Evolutionary conservation across 2,888 invertebrate genomes (phyloP), one percentile per base, ranked within the genome.

Genomic region (Biston stratarius): DNA sequence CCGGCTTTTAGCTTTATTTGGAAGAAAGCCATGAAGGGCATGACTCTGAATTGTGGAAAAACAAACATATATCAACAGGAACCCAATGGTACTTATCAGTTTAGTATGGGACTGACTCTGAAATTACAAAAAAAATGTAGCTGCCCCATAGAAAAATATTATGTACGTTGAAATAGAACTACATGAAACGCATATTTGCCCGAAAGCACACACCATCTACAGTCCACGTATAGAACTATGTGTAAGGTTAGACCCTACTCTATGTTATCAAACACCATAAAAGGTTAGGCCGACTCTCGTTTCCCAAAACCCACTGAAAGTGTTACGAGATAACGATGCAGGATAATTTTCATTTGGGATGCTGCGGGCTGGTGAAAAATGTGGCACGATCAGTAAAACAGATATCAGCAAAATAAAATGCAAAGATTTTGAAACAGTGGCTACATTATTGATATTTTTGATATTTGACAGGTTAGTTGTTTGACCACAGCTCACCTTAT

Each of bases 251-350:
- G 38, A 15, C 53, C 47, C 34, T 9, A 38, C 51, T 34, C 15
- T 47, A 24, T 58, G 63, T 60, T 67, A 67, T 67, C 67, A 55
- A 62, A 64, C 56, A 60, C 63, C 60, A 51, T 56, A 63, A 67
- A 64, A 68, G 63, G 59, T 55, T 47, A 36, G 42, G 15, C 34
- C 11, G 45, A 9, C 40, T 59, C 63, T 59, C 63, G 52, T 63
- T 60, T 52, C n/a, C 62, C 49, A 36, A 38, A 45, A 60, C 44
- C 45, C 15, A 44, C 33, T 52, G 48, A 55, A 48, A 38, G 40
- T 48, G 55, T 49, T 9, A 12, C 52, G 7, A 40, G 67, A 67
- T 64, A 64, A 45, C 49, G 15, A 24, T 38, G 48, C 45, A 47
- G 33, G 33, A 40, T 58, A 24, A 48, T 10, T 49, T 57, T 61